Evolutionary conservation across 92 coral and sea anemone species (phyloP).

Genomic region (Palythoa heliodiscus): DNA sequence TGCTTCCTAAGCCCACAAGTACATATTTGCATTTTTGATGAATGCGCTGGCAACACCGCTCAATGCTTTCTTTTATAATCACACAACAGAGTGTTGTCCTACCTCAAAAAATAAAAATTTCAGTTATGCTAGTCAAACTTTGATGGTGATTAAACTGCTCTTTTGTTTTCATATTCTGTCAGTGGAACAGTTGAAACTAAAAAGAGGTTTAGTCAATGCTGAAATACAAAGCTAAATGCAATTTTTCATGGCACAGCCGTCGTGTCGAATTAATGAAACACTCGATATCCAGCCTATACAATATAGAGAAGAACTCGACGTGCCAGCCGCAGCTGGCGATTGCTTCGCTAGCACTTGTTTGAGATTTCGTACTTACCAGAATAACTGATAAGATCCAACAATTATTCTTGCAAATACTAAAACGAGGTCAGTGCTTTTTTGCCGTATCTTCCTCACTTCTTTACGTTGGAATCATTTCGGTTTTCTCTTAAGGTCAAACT

Average conservation of each 20-base stretch:
- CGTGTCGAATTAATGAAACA: no score
- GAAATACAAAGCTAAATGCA: neutral
- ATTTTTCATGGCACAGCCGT: neutral
- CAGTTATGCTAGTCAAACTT: neutral
- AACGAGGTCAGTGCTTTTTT: neutral
- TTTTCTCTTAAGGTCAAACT: neutral
- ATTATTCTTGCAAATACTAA: neutral
- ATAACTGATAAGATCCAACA: neutral
- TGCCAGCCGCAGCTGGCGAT: no score
- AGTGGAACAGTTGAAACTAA: neutral
- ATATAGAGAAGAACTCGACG: no score
- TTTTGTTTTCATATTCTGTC: neutral
- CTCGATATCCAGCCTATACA: no score
- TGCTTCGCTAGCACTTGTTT: no score
- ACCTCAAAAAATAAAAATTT: neutral
- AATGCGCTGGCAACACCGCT: conserved; percentile 3
- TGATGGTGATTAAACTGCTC: neutral
- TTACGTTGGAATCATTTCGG: neutral
- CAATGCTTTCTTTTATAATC: conserved; percentile 19
- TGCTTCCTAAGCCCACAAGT: neutral
- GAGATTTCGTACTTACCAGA: no score
- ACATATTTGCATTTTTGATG: neutral
- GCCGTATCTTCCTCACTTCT: neutral
- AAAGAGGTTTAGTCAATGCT: neutral
- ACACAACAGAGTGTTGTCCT: neutral